These are phyloP conservation scores for Drosophila dunni DNA, from an alignment of 1,140 invertebrate genomes.

Conservation along the genomic window DNA sequence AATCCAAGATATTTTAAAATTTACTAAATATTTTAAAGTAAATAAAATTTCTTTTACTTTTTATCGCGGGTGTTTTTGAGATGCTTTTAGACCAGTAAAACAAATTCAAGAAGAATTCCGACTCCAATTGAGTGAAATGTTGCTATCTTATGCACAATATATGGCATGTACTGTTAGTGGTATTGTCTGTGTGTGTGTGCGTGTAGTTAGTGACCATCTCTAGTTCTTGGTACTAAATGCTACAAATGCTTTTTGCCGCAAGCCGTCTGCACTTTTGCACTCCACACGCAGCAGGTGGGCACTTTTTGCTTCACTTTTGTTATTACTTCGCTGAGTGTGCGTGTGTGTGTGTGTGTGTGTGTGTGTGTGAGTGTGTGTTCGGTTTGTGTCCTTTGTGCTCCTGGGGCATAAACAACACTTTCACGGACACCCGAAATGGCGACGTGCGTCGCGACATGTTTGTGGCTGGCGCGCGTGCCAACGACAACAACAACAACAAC, in stretches of 20 bases:
- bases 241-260: slow-evolving; percentile 23
- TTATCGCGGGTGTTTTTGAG: too few relatives aligned
- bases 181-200: slow-evolving; percentile 2
- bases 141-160: neutral
- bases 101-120: too few relatives aligned
- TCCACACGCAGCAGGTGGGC: slow-evolving; percentile 43
- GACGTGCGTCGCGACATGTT: slow-evolving; percentile 68
- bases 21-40: too few relatives aligned
- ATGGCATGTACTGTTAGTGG: slow-evolving; percentile 1
- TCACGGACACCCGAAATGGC: slow-evolving; percentile 53
- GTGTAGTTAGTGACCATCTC: slow-evolving; percentile 6
- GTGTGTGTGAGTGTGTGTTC: slow-evolving; percentile 10
- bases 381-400: slow-evolving; percentile 32
- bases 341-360: slow-evolving; percentile 2
- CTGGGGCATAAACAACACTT: slow-evolving; percentile 68
- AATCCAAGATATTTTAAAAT: too few relatives aligned
- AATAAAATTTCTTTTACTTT: too few relatives aligned
- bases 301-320: slow-evolving; percentile 37
- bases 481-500: slow-evolving; percentile 30
- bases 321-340: slow-evolving; percentile 18
- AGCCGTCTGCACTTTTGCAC: slow-evolving; percentile 34
- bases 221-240: slow-evolving; percentile 8
- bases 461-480: slow-evolving; percentile 61
- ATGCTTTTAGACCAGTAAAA: too few relatives aligned
- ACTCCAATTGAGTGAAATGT: too few relatives aligned